Conservation (phyloP, 2,113 vertebrate genomes). For the Eptesicus fuscus region DNA sequence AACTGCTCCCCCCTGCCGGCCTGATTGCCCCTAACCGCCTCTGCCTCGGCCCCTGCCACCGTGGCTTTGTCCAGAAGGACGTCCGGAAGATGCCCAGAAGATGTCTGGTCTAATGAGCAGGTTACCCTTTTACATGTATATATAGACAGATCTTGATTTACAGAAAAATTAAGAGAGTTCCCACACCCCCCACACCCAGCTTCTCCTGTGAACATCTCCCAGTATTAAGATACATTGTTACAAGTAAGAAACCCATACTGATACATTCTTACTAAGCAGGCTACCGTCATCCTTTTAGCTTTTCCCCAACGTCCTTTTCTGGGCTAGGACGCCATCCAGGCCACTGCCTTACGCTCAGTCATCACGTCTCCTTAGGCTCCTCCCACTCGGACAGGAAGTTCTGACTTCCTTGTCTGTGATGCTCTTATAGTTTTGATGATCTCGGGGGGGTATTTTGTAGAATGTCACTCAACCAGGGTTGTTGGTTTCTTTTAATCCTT, state of each 20-base stretch:
- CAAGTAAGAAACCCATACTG: not conserved
- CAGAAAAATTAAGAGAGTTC: not conserved
- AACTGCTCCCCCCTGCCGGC: no score
- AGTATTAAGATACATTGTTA: rapidly evolving
- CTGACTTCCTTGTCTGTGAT: not conserved
- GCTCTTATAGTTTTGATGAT: not conserved
- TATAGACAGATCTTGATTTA: no score
- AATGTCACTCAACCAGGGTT: not conserved
- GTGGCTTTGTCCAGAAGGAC: no score
- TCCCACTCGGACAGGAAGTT: not conserved
- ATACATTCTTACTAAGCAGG: not conserved
- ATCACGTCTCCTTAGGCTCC: not conserved
- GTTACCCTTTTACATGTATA: no score
- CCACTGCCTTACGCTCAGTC: rapidly evolving
- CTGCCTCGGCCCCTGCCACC: no score
- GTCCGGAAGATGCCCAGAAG: no score
- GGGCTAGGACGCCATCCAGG: not conserved
- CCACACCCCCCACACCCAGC: no score
- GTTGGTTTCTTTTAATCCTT: not conserved
- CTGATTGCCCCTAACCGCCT: no score
- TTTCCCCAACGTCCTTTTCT: rapidly evolving
- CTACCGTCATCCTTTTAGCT: not conserved
- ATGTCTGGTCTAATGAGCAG: no score
- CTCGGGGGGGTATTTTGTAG: not conserved
- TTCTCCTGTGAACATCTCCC: not conserved